Conservation (phyloP, 2,113 vertebrate species). For the Lepus americanus region DNA sequence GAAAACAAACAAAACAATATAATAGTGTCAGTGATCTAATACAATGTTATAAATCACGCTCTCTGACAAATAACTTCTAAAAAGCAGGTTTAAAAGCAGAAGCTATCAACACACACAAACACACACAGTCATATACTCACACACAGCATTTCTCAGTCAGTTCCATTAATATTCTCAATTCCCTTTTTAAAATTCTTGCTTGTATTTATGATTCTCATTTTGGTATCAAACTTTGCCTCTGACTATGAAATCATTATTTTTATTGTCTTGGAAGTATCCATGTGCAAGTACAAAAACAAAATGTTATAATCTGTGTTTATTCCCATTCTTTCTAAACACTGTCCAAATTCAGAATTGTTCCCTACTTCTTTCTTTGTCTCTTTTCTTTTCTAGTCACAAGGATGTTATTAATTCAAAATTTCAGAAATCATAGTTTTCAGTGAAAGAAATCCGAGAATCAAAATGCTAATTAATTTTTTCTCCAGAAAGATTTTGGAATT, state of each 20-base stretch:
- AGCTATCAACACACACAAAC: not conserved
- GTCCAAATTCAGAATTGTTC: constrained; percentile 36
- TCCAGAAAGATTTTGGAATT: constrained; percentile 7
- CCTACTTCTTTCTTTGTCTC: not conserved
- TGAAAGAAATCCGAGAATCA: constrained; percentile 52
- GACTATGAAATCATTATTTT: constrained; percentile 72
- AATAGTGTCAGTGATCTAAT: constrained; percentile 5
- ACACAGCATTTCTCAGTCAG: not conserved
- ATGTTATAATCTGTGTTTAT: constrained; percentile 57
- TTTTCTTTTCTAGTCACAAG: constrained; percentile 44
- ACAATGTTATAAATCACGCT: not conserved
- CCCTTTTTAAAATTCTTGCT: constrained; percentile 54
- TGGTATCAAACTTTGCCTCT: constrained; percentile 67
- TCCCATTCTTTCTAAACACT: constrained; percentile 62
- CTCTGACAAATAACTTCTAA: constrained; percentile 11
- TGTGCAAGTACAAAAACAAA: constrained; percentile 73
- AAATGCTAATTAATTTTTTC: constrained; percentile 20
- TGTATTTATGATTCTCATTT: constrained; percentile 56
- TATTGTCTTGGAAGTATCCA: constrained; percentile 72
- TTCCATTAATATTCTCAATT: constrained; percentile 50
- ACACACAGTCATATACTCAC: not conserved
- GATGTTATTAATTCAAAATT: constrained; percentile 53
- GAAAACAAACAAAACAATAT: constrained; percentile 52
- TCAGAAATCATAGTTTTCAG: constrained; percentile 53
- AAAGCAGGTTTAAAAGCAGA: not conserved